A percentile compares a stretch with the other conserved stretches of the same genome.
These are phyloP conservation scores for Echeneis naucrates DNA, from an alignment of 2,797 vertebrate species.

Conservation along the genomic window DNA sequence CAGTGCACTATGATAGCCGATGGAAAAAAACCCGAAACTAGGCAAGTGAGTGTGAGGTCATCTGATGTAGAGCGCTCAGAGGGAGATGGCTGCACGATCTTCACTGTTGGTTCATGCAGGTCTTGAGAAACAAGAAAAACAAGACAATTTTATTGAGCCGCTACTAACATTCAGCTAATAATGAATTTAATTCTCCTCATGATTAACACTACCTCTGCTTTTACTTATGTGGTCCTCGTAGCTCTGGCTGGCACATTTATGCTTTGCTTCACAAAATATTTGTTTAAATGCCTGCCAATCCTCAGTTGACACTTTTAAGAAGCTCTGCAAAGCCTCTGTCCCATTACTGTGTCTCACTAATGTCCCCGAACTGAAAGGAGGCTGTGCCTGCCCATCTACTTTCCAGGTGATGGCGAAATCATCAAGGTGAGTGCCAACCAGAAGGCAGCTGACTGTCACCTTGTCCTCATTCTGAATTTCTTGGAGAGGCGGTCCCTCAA, in stretches of 20 bases:
- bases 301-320: conserved; percentile 41
- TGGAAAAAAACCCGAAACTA: too few species aligned
- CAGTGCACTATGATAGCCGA: too few species aligned
- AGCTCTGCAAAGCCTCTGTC: conserved; percentile 69
- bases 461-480: conserved; percentile 11
- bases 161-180: neutral
- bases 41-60: too few species aligned
- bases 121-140: too few species aligned
- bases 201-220: conserved; percentile 65
- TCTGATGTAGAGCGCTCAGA: too few species aligned
- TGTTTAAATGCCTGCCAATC: conserved; percentile 61
- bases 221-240: conserved; percentile 59
- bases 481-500: conserved; percentile 48
- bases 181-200: neutral
- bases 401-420: conserved; percentile 75
- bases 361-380: fast-evolving
- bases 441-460: conserved; percentile 70
- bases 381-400: neutral
- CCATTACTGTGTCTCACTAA: conserved; percentile 64
- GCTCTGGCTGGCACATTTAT: conserved; percentile 55
- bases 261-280: conserved; percentile 76
- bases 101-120: too few species aligned
- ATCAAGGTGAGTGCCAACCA: conserved; percentile 58
- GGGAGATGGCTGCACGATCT: too few species aligned
- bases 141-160: too few species aligned